A percentile compares a stretch with the other conserved stretches of the same genome.
These are phyloP conservation scores for Papilio glaucus DNA, from an alignment of 1,140 invertebrate genomes.

Conservation along the genomic window DNA sequence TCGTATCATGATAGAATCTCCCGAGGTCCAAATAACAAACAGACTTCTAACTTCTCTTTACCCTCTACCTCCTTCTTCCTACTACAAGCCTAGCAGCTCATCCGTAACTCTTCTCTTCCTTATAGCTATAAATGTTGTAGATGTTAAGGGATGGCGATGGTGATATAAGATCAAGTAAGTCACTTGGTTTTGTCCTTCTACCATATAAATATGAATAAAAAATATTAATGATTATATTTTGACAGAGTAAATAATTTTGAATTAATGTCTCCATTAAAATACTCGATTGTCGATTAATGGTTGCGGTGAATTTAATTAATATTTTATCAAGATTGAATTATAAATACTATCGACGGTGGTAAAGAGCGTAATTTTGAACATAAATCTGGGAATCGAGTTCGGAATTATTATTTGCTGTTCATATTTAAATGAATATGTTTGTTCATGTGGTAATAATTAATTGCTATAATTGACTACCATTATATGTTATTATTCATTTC, in stretches of 20 bases:
- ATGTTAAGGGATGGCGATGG: no score
- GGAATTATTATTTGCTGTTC: constrained; percentile 7
- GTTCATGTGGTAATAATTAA: constrained; percentile 20
- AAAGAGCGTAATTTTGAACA: constrained; percentile 11
- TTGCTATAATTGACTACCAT: constrained; percentile 12
- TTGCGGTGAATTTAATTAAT: constrained; percentile 22
- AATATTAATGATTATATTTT: neutral
- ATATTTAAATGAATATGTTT: constrained; percentile 11
- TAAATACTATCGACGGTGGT: constrained; percentile 3
- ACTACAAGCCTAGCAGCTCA: no score
- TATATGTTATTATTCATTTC: neutral
- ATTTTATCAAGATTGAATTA: constrained; percentile 32
- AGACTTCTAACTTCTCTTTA: no score
- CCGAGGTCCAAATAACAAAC: no score
- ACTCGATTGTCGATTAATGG: neutral
- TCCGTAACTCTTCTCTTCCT: no score
- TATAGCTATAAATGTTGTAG: no score
- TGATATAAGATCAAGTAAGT: no score
- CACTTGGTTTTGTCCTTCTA: no score
- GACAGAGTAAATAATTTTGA: neutral
- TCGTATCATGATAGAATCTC: no score
- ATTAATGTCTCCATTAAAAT: constrained; percentile 18
- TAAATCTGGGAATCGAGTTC: constrained; percentile 12
- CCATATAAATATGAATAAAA: neutral
- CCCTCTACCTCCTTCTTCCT: no score